Conservation (phyloP, 2,888 invertebrate species). For the Drosophila longiperda region DNA sequence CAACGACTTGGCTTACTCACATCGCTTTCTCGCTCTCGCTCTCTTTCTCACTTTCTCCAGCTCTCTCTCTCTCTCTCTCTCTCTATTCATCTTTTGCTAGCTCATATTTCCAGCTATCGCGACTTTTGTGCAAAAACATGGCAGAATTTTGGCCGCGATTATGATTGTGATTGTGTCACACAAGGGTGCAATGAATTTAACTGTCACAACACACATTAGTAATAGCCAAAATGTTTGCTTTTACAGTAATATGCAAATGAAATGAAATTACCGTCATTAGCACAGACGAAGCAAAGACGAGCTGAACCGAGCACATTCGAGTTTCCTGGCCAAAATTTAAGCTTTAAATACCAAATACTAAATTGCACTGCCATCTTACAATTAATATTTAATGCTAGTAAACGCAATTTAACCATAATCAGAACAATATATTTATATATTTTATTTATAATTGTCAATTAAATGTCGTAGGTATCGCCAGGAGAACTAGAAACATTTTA, state of each 20-base stretch:
- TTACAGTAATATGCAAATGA: background rate
- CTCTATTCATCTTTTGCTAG: background rate
- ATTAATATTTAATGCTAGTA: background rate
- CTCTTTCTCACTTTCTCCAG: no score
- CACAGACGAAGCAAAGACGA: background rate
- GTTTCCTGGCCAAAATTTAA: background rate
- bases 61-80: no score
- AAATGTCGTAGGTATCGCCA: no score
- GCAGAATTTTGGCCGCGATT: slow-evolving; percentile 13
- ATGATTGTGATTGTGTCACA: slow-evolving; percentile 7
- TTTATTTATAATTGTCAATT: no score
- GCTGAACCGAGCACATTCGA: background rate
- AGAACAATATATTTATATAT: background rate
- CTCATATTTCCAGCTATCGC: background rate
- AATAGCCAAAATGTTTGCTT: slow-evolving; percentile 32
- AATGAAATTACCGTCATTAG: slow-evolving; percentile 36
- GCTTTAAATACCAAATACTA: background rate
- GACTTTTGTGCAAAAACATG: background rate
- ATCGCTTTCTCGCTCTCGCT: background rate
- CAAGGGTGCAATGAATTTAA: slow-evolving; percentile 13
- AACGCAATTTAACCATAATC: background rate
- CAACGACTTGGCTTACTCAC: background rate
- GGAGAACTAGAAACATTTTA: background rate
- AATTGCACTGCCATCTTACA: background rate
- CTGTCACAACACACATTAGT: slow-evolving; percentile 18